Conservation (phyloP, 30 jellyfish, hydroid and myxozoan species). For the Cassiopea xamachana region DNA sequence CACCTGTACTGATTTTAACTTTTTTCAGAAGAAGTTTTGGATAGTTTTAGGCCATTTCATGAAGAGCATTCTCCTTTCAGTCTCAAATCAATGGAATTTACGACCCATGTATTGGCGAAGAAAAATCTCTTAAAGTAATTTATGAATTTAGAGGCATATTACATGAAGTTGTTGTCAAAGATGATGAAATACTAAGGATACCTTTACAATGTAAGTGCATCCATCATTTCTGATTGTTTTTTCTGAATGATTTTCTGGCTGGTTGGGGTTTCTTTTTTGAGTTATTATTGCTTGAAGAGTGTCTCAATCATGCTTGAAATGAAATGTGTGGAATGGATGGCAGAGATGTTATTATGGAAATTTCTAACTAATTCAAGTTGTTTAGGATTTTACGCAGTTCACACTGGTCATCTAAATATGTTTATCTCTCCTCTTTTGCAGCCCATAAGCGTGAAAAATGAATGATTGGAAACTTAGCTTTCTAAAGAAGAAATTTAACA, state of each 20-base stretch:
- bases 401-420: neutral
- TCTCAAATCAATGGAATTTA: constrained; percentile 87
- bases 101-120: constrained; percentile 98
- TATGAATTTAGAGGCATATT: constrained; percentile 91
- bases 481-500: neutral
- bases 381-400: no score
- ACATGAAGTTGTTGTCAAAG: constrained; percentile 85
- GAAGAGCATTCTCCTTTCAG: constrained; percentile 48
- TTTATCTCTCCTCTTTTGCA: neutral
- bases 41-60: no score
- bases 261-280: no score
- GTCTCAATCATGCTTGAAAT: no score
- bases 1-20: no score
- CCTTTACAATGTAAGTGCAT: constrained; percentile 91
- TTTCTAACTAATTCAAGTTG: no score
- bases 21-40: no score
- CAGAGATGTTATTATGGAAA: no score
- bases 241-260: neutral
- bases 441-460: constrained; percentile 34
- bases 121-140: constrained; percentile 74
- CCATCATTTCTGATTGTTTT: neutral
- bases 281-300: no score
- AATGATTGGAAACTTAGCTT: neutral
- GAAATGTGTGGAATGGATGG: no score
- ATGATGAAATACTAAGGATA: constrained; percentile 76